Evolutionary conservation across 2,113 vertebrate species (phyloP).

Genomic region (Nesogale talazaci): DNA sequence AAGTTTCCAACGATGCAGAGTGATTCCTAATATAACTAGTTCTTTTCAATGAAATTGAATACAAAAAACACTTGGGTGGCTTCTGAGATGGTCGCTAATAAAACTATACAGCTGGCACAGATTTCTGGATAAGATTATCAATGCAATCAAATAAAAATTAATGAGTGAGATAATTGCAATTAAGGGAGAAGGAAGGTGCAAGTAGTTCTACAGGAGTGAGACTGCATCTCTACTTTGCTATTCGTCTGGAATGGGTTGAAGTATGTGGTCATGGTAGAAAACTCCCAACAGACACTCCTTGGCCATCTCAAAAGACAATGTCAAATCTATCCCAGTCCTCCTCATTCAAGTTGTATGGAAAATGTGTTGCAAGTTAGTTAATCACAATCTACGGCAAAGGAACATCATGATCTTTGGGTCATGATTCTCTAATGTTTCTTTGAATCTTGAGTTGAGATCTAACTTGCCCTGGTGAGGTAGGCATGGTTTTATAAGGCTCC

Average conservation of each 20-base stretch:
- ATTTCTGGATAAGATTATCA: background rate
- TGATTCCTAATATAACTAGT: background rate
- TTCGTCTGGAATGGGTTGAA: background rate
- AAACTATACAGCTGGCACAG: background rate
- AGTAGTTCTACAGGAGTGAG: accelerated
- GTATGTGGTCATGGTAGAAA: background rate
- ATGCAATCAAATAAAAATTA: background rate
- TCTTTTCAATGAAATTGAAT: background rate
- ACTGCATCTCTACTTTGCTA: too few species aligned
- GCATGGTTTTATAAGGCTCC: background rate
- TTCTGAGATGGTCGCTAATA: background rate
- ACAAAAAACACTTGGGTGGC: background rate
- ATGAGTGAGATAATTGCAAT: background rate
- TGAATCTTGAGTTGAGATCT: background rate
- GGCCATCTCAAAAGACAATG: background rate
- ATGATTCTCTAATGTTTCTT: background rate
- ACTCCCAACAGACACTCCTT: background rate
- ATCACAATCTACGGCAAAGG: background rate
- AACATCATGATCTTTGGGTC: background rate
- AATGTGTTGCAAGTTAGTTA: background rate
- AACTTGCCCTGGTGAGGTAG: background rate
- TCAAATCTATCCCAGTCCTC: background rate
- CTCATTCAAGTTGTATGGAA: background rate
- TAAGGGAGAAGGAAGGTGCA: background rate
- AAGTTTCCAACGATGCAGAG: background rate